Conservation (phyloP, 2,888 invertebrate species). For the Colletes collaris region DNA sequence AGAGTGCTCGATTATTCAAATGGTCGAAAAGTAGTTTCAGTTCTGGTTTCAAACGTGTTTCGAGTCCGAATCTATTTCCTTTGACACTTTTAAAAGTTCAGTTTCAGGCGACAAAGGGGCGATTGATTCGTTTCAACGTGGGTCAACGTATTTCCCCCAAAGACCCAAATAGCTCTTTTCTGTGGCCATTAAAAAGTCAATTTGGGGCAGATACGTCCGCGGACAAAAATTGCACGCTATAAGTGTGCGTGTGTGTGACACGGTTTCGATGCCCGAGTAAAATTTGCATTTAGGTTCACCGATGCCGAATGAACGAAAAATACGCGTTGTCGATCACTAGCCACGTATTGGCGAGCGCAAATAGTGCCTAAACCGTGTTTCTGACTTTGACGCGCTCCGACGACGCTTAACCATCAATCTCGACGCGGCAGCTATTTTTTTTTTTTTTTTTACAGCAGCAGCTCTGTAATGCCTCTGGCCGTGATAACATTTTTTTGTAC, state of each 20-base stretch:
- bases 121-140: slow-evolving; percentile 14
- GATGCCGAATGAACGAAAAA: slow-evolving; percentile 42
- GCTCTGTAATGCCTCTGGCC: background rate
- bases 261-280: slow-evolving; percentile 6
- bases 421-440: background rate
- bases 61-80: background rate
- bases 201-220: slow-evolving; percentile 28
- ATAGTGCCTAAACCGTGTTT: slow-evolving; percentile 27
- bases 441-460: too few species aligned
- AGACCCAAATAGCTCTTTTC: slow-evolving; percentile 29
- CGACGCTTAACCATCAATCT: slow-evolving; percentile 37
- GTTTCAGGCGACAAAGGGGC: too few species aligned
- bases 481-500: slow-evolving; percentile 6
- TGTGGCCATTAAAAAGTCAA: slow-evolving; percentile 34
- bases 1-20: too few species aligned
- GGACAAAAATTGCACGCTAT: slow-evolving; percentile 27
- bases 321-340: slow-evolving; percentile 13
- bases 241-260: slow-evolving; percentile 12
- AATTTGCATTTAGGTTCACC: slow-evolving; percentile 32
- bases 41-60: background rate
- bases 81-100: slow-evolving; percentile 6
- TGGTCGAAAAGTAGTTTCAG: too few species aligned
- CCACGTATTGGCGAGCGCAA: slow-evolving; percentile 10
- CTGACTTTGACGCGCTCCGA: slow-evolving; percentile 47
- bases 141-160: slow-evolving; percentile 1